These are phyloP conservation scores for Netelia fuscicornis DNA, from an alignment of 2,888 invertebrate species.

Conservation along the genomic window DNA sequence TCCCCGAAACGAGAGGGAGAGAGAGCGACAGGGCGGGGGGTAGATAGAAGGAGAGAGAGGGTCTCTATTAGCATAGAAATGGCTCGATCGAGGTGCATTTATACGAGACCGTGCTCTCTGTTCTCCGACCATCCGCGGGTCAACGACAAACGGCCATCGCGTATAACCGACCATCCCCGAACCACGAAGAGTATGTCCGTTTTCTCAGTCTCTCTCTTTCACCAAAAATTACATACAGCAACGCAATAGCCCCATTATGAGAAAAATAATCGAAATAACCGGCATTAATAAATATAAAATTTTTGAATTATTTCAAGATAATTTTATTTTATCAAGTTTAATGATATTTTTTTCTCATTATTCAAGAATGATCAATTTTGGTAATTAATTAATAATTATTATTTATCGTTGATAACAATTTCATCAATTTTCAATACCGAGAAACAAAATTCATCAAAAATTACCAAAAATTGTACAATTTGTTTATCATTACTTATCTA, in stretches of 20 bases:
- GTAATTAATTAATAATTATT: too few relatives aligned
- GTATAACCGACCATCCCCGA: background rate
- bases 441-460: too few relatives aligned
- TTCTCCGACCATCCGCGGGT: slow-evolving; percentile 23
- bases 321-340: background rate
- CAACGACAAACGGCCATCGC: slow-evolving; percentile 39
- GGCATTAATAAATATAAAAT: too few relatives aligned
- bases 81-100: slow-evolving; percentile 46
- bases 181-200: background rate
- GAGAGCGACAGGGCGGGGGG: background rate
- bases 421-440: too few relatives aligned
- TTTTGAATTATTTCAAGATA: background rate
- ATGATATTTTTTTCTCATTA: too few relatives aligned
- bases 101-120: slow-evolving; percentile 57
- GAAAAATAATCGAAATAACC: too few relatives aligned
- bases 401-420: too few relatives aligned
- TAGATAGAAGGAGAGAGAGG: slow-evolving; percentile 1
- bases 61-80: slow-evolving; percentile 48
- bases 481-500: background rate
- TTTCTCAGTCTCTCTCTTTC: background rate
- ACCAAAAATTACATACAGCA: too few relatives aligned
- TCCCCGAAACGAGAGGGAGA: slow-evolving; percentile 27
- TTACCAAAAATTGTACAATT: too few relatives aligned
- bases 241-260: too few relatives aligned
- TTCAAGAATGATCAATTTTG: too few relatives aligned